Conservation (phyloP, 30 jellyfish, hydroid and myxozoan genomes). For the Hydractinia symbiolongicarpus region DNA sequence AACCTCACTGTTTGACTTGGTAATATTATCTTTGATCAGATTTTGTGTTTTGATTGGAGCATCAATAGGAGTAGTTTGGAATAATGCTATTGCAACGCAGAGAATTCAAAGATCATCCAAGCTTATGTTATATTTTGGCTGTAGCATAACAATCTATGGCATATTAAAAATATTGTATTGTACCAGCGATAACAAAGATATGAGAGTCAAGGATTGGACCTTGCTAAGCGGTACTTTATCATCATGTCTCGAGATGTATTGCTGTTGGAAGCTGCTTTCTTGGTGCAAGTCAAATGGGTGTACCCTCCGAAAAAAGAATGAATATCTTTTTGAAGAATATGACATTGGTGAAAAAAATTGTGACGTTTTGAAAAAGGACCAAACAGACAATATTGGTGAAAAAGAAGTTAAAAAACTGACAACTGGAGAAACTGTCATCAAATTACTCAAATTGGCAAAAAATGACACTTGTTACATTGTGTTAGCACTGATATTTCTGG, state of each 20-base stretch:
- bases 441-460: conserved; percentile 49
- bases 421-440: conserved; percentile 28
- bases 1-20: conserved; percentile 35
- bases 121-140: conserved; percentile 2
- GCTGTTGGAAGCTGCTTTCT: conserved; percentile 28
- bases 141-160: conserved; percentile 14
- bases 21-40: conserved; percentile 33
- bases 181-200: conserved; percentile 52
- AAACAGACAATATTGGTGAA: conserved; percentile 5
- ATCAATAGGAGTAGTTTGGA: conserved; percentile 25
- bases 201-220: conserved; percentile 31
- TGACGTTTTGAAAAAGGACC: conserved; percentile 12
- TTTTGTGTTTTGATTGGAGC: conserved; percentile 47
- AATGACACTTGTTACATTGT: conserved; percentile 47
- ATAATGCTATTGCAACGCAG: conserved; percentile 29
- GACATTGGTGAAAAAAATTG: conserved; percentile 14
- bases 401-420: conserved; percentile 11
- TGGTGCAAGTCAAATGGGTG: not conserved
- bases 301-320: not conserved
- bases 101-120: conserved; percentile 4
- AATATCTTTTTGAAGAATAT: not conserved
- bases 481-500: conserved; percentile 56
- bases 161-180: conserved; percentile 44
- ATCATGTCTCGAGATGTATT: conserved; percentile 27
- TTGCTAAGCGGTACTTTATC: conserved; percentile 34